Percentiles rank a stretch among this genome's conserved stretches.
Conservation (phyloP, 2,888 invertebrate species). For the Nemotelus nigrinus region DNA sequence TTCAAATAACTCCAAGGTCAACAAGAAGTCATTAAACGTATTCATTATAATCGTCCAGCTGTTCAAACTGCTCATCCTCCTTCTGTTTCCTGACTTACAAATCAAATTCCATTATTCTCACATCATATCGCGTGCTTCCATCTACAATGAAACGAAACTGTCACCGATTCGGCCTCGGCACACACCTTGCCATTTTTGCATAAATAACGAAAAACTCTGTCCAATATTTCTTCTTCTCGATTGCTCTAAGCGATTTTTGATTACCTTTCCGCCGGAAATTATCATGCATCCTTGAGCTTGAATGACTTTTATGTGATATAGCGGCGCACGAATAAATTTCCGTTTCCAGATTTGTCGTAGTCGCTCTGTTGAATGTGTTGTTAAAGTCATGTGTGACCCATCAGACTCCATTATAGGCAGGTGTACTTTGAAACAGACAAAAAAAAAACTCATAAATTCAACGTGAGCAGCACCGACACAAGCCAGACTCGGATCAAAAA, state of each 20-base stretch:
- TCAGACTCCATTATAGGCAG: constrained; percentile 35
- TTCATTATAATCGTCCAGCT: background rate
- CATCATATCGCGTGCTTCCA: constrained; percentile 8
- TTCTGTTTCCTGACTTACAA: constrained; percentile 2
- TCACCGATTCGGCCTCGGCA: background rate
- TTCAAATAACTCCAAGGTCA: too few species aligned
- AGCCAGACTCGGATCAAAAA: background rate
- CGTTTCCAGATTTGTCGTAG: background rate
- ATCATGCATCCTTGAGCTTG: constrained; percentile 66
- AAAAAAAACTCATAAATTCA: constrained; percentile 38
- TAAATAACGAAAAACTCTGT: constrained; percentile 45
- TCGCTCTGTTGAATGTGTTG: background rate
- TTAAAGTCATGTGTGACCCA: constrained; percentile 1
- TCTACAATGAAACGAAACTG: background rate
- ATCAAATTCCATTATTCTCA: constrained; percentile 29
- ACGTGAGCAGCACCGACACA: background rate
- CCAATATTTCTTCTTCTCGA: constrained; percentile 53
- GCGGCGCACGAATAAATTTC: constrained; percentile 36
- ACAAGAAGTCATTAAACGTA: too few species aligned
- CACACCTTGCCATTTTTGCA: background rate
- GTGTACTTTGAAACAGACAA: constrained; percentile 18
- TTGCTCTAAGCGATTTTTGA: constrained; percentile 65
- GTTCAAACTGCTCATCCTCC: background rate
- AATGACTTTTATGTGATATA: constrained; percentile 60
- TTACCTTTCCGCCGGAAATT: constrained; percentile 66